A percentile compares a stretch with the other conserved stretches of the same genome.
These are phyloP conservation scores for Galeopsomyia nigrocyanea DNA, from an alignment of 2,888 invertebrate species.

Conservation along the genomic window DNA sequence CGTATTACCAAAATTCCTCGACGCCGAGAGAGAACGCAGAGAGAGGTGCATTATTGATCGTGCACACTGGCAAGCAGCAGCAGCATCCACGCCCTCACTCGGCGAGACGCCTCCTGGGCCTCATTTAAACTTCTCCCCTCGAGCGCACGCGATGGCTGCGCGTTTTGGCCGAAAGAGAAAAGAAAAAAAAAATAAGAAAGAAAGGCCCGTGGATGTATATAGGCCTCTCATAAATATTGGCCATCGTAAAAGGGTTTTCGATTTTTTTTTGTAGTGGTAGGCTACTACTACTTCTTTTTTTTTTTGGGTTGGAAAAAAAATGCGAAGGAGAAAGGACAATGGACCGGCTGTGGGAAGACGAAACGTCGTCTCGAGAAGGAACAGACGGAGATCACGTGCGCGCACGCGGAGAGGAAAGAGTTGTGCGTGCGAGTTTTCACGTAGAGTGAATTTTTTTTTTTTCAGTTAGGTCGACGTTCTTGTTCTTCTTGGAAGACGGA, in stretches of 20 bases:
- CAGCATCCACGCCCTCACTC: constrained; percentile 5
- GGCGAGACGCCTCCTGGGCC: constrained; percentile 46
- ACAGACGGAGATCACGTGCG: constrained; percentile 50
- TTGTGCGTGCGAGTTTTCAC: constrained; percentile 42
- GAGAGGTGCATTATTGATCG: constrained; percentile 49
- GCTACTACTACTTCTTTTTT: not conserved
- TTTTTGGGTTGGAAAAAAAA: constrained; percentile 13
- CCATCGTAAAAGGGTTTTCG: not conserved
- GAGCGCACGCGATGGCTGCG: not conserved
- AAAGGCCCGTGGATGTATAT: constrained; percentile 24
- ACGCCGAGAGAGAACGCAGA: not conserved
- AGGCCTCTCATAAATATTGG: not conserved
- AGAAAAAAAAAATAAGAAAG: constrained; percentile 30
- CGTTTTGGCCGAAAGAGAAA: not conserved
- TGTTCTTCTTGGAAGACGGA: no score
- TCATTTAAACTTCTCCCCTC: constrained; percentile 41
- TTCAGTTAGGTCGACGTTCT: no score
- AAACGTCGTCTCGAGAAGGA: constrained; percentile 9
- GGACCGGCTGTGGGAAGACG: constrained; percentile 52
- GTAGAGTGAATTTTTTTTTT: constrained; percentile 18
- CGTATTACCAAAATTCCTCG: constrained; percentile 47
- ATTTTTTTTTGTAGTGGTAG: not conserved
- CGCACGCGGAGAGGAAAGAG: constrained; percentile 52
- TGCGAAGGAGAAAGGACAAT: constrained; percentile 56
- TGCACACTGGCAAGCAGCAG: constrained; percentile 10